Evolutionary conservation across 2,797 vertebrate genomes (phyloP).

Genomic region (Mycteria americana): DNA sequence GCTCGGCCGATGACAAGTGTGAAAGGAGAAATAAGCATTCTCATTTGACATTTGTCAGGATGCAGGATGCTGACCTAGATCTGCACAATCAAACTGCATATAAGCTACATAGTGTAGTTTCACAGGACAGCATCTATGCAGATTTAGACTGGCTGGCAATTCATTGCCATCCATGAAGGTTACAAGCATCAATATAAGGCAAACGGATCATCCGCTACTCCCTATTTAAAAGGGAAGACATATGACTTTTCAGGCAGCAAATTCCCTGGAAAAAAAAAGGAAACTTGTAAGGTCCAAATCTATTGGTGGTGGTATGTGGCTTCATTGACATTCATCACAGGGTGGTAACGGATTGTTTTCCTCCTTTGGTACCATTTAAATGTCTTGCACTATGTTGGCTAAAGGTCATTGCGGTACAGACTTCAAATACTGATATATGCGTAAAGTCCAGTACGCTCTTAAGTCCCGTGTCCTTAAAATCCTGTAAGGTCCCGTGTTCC

Average conservation of each 20-base stretch:
- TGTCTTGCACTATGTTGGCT: background rate
- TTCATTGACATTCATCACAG: background rate
- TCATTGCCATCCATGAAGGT: background rate
- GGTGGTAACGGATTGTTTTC: background rate
- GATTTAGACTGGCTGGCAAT: background rate
- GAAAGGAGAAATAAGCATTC: constrained; percentile 1
- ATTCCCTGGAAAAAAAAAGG: background rate
- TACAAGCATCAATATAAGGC: background rate
- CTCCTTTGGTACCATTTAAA: background rate
- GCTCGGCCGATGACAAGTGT: background rate
- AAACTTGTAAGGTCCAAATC: background rate
- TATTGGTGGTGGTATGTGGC: background rate
- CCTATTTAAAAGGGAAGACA: background rate
- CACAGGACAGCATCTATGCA: background rate
- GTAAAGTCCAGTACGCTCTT: background rate
- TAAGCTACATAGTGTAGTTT: background rate
- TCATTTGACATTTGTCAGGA: constrained; percentile 8
- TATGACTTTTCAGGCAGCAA: background rate
- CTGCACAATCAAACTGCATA: background rate
- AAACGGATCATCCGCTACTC: background rate
- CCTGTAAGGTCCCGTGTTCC: background rate
- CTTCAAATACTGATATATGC: background rate
- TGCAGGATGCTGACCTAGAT: constrained; percentile 50
- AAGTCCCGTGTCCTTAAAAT: background rate
- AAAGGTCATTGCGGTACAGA: background rate